Evolutionary conservation across 2,113 vertebrate species (phyloP).

Genomic region (Neolamprologus variostigma): DNA sequence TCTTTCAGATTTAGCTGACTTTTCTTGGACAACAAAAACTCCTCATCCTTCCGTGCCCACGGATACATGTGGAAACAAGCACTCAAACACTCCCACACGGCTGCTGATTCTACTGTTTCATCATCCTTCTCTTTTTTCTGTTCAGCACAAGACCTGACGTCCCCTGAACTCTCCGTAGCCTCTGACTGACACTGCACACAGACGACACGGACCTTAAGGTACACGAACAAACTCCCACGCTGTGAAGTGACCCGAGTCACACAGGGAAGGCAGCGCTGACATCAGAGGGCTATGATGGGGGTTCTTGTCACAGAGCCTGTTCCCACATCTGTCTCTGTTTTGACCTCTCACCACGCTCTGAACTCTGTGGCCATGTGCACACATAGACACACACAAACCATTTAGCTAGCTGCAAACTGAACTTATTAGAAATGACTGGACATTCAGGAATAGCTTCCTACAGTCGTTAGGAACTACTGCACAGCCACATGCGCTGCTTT

Average conservation of each 20-base stretch:
- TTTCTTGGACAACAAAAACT: neutral
- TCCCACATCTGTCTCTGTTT: conserved; percentile 44
- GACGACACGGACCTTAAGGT: neutral
- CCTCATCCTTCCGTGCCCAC: neutral
- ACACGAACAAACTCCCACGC: conserved; percentile 1
- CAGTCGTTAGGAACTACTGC: neutral
- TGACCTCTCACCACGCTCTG: conserved; percentile 35
- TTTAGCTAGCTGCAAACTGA: neutral
- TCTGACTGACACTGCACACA: neutral
- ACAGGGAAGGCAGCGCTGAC: neutral
- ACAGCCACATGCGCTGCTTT: neutral
- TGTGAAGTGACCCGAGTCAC: conserved; percentile 35
- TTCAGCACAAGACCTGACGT: neutral
- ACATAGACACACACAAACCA: neutral
- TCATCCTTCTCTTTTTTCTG: neutral
- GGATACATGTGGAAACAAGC: neutral
- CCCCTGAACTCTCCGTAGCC: neutral
- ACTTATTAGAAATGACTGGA: conserved; percentile 15
- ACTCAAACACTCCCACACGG: neutral
- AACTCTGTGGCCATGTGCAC: neutral
- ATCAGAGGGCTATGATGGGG: conserved; percentile 20
- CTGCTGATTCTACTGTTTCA: neutral
- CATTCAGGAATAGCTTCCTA: neutral
- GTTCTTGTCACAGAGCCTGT: conserved; percentile 28
- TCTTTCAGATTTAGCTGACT: neutral